phyloP scores from a whole-genome alignment of 2,888 invertebrate species.

The Philaethria dido region DNA sequence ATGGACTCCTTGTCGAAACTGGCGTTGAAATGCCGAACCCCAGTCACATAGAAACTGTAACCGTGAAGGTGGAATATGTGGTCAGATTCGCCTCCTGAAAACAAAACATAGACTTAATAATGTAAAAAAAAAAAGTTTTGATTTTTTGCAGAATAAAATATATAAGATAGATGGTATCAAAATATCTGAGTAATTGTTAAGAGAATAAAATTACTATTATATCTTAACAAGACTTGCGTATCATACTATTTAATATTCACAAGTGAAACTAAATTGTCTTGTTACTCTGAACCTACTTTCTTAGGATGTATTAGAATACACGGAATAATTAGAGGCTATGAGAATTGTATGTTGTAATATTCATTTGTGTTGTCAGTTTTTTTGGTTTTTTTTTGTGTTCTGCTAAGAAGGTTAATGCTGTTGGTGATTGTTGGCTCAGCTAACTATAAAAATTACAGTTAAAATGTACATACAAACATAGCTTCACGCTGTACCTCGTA shows the following conservation, averaged over 20 bases:
- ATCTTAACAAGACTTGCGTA: conserved; percentile 32
- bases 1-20: conserved; percentile 80
- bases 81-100: conserved; percentile 84
- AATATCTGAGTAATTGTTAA: not conserved
- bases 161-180: too few species aligned
- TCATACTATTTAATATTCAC: conserved; percentile 41
- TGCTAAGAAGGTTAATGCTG: too few species aligned
- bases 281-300: conserved; percentile 37
- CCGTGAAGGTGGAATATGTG: conserved; percentile 91
- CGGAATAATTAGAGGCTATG: conserved; percentile 2
- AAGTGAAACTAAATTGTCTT: conserved; percentile 40
- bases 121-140: not conserved
- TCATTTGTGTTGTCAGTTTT: not conserved
- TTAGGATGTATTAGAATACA: conserved; percentile 1
- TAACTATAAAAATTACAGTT: too few species aligned
- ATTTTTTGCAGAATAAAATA: too few species aligned
- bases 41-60: conserved; percentile 88
- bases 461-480: too few species aligned
- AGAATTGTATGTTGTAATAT: conserved; percentile 3
- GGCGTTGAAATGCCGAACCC: conserved; percentile 79
- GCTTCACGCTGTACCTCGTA: too few species aligned
- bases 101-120: conserved; percentile 10
- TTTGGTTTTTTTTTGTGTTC: not conserved
- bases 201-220: not conserved
- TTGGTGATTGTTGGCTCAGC: too few species aligned